Evolutionary conservation across 2,888 invertebrate species (phyloP), one percentile per base, ranked within the genome.

Genomic region (Campaea margaritaria): DNA sequence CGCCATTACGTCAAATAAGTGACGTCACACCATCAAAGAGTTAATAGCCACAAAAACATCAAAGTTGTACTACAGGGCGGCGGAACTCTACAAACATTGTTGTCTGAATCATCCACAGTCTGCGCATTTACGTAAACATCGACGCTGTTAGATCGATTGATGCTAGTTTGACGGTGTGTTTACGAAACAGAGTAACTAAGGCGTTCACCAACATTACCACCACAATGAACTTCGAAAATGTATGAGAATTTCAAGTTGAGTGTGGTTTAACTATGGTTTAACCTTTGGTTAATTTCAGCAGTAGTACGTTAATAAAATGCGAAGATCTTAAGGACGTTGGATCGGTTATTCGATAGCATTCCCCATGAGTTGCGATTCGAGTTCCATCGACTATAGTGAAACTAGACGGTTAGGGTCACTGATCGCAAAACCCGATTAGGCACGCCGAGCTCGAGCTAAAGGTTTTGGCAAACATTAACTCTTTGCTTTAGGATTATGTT

Each of bases 131-230:
- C 62, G 55, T 70, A 64, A 64, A 61, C 66, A 67, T 62, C 55
- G 60, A 73, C 63, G 69, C 67, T 42, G 16, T 39, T 46, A 54
- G 10, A 41, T 41, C 82, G 81, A 87, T 83, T 81, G 86, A 84
- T 79, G 81, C 74, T 70, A 65, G 74, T 73, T 80, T 78, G 83
- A 83, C 81, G 78, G 80, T 61, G 16, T 87, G 86, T 87, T 87
- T 87, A 86, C 73, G 70, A 75, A 78, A 73, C 67, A 62, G 55
- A 63, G 60, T 42, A 42, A 52, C 47, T n/a, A 49, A 47, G 51
- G 60, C 54, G 55, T 27, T 28, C 38, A 38, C 21, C 21, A 21
- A 5, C 21, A 21, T 21, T 21, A 2, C 2, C 2, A 21, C 21
- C 21, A 21, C 21, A 21, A 5, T 21, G 2, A 5, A 21, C 21